Base-by-base conservation (phyloP, 1,140 invertebrate genomes). In the Drosophila malerkotliana region DNA sequence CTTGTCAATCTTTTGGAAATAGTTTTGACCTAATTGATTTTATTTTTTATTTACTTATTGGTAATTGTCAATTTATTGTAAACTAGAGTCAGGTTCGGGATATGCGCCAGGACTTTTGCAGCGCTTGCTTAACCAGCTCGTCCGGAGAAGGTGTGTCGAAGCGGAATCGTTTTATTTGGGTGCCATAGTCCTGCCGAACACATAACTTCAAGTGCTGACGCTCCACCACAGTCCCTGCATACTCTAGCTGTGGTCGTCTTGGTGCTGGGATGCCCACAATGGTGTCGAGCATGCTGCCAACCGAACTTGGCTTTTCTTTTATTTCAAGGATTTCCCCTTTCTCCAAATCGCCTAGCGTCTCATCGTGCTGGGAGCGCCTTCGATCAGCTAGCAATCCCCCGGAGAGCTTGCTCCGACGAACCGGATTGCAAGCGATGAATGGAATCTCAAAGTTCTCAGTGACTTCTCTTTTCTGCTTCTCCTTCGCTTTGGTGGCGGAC, bases 61-160 rank as follows among this genome's bases (percentile, higher is more conserved):
- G 34, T 62, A 73, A 71, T 72, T 79, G 45, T 76, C 57, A 72
- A 56, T 3, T 56, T 47, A 8, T 59, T 10, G 10, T 18, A 10
- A 26, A 47, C 7, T 24, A 28, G 14, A 44, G 14, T 80, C 56
- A 81, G 10, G 78, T 88, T 8, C 75, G 83, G 9, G 78, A 66
- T 2, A 78, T 52, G 15, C 82, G 83, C 54, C 39, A 69, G 24
- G 79, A 72, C 56, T 90, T 87, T 7, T 78, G 66, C 21, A 90
- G 61, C 10, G 80, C 61, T 49, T 72, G 68, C 41, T 90, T 79
- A 4, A 91, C 79, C 24, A 88, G 21, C 26, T 91, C 85, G 69
- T 91, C 90, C 2, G 90, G 90, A 12, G 90, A 91, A 39, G 74
- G 73, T 2, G 90, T 88, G 56, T 91, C 75, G 47, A 91, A 91